These are phyloP conservation scores for Tigriopus californicus DNA, from an alignment of 2,888 invertebrate species.

Conservation along the genomic window DNA sequence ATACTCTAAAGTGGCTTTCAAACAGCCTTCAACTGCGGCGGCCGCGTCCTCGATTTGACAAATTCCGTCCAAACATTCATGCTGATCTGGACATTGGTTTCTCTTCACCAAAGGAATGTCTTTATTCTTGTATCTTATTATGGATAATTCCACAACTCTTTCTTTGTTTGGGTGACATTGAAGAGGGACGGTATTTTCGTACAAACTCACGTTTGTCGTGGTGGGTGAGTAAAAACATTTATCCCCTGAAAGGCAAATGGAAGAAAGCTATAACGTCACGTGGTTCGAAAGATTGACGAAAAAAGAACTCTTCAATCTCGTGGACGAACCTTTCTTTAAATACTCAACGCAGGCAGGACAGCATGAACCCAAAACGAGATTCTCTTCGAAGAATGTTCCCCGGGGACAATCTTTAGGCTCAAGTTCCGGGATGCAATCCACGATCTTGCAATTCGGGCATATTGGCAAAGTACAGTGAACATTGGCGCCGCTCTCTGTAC, in stretches of 20 bases:
- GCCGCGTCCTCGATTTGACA: background rate
- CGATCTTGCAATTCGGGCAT: background rate
- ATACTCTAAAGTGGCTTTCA: background rate
- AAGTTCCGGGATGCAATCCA: slow-evolving; percentile 3
- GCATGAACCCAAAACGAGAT: background rate
- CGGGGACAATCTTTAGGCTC: background rate
- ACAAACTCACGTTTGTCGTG: too few species aligned
- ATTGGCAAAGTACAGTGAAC: too few species aligned
- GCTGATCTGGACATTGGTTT: background rate
- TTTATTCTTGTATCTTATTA: too few species aligned
- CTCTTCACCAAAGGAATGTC: too few species aligned
- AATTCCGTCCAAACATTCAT: background rate
- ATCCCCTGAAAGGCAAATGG: too few species aligned
- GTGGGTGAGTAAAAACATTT: background rate
- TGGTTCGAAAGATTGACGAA: too few species aligned
- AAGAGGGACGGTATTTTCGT: too few species aligned
- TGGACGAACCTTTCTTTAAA: background rate
- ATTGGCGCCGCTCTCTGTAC: too few species aligned
- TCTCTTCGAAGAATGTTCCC: background rate
- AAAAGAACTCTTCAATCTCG: background rate
- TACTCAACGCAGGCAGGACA: background rate
- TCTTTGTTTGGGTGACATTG: too few species aligned
- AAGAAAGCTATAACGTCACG: too few species aligned
- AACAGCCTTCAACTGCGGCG: background rate
- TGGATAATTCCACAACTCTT: too few species aligned